phyloP scores from a whole-genome alignment of 37 sponge, comb jelly and placozoan species.

The Corticium candelabrum region DNA sequence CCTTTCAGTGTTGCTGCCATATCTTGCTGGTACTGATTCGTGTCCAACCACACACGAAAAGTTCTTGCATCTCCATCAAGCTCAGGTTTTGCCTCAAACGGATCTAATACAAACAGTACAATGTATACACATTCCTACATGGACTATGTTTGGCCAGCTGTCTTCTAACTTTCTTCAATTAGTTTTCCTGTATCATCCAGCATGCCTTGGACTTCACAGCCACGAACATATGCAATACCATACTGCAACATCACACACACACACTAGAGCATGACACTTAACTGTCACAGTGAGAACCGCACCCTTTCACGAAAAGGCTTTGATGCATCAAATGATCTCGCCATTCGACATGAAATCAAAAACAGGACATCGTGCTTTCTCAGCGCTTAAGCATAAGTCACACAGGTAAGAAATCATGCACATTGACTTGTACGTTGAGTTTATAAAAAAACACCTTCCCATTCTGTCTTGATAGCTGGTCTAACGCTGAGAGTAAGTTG shows the following conservation, averaged over 20 bases:
- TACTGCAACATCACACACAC: slow-evolving; percentile 14
- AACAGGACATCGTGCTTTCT: slow-evolving; percentile 94
- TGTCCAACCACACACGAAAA: slow-evolving; percentile 84
- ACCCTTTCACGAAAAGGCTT: no score
- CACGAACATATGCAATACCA: slow-evolving; percentile 76
- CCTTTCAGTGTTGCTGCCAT: slow-evolving; percentile 58
- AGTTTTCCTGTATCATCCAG: slow-evolving; percentile 89
- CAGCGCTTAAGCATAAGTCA: slow-evolving; percentile 30
- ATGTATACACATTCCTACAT: neutral
- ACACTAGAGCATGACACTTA: no score
- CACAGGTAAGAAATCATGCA: neutral
- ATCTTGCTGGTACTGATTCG: slow-evolving; percentile 93
- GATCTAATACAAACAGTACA: neutral
- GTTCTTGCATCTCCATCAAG: slow-evolving; percentile 54
- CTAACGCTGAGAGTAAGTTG: slow-evolving; percentile 59
- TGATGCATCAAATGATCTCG: no score
- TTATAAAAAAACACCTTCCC: no score
- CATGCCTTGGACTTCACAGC: slow-evolving; percentile 98
- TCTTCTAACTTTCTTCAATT: slow-evolving; percentile 68
- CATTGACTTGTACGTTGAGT: neutral
- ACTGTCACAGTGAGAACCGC: no score
- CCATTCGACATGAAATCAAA: slow-evolving; percentile 32
- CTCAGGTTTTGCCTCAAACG: slow-evolving; percentile 63
- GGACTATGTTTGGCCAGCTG: neutral
- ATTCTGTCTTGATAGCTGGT: slow-evolving; percentile 57